Conservation (phyloP, 2,888 invertebrate species). For the Amblyjoppa fuscipennis region DNA sequence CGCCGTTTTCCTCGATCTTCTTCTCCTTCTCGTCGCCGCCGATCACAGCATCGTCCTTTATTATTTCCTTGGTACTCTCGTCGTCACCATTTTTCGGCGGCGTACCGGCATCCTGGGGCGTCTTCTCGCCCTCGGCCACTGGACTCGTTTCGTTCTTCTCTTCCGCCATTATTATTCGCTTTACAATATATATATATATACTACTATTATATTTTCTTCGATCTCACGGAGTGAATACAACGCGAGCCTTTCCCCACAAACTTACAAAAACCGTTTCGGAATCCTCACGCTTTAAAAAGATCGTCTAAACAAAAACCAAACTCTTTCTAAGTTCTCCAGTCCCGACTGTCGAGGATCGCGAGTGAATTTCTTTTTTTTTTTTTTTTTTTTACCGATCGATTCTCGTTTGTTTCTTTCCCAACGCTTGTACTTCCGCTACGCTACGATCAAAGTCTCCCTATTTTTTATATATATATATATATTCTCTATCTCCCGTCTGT, state of each 20-base stretch:
- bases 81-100: constrained; percentile 78
- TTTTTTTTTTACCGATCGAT: no score
- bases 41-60: constrained; percentile 69
- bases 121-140: constrained; percentile 87
- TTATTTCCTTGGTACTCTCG: constrained; percentile 85
- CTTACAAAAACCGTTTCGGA: no score
- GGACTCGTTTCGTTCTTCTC: constrained; percentile 83
- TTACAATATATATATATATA: constrained; percentile 32
- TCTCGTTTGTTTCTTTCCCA: not conserved
- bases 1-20: constrained; percentile 85
- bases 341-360: no score
- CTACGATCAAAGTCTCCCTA: constrained; percentile 22
- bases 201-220: not conserved
- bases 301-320: no score
- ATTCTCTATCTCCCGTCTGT: not conserved
- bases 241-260: no score
- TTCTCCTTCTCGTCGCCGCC: constrained; percentile 86
- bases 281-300: no score
- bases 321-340: no score
- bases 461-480: constrained; percentile 8
- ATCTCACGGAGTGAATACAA: no score
- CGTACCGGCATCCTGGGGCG: constrained; percentile 85
- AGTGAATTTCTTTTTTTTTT: no score
- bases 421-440: not conserved
- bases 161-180: constrained; percentile 80